Percentiles rank a stretch among this genome's conserved stretches.
phyloP scores from a whole-genome alignment of 1,140 invertebrate species.

The Chlorops oryzae region DNA sequence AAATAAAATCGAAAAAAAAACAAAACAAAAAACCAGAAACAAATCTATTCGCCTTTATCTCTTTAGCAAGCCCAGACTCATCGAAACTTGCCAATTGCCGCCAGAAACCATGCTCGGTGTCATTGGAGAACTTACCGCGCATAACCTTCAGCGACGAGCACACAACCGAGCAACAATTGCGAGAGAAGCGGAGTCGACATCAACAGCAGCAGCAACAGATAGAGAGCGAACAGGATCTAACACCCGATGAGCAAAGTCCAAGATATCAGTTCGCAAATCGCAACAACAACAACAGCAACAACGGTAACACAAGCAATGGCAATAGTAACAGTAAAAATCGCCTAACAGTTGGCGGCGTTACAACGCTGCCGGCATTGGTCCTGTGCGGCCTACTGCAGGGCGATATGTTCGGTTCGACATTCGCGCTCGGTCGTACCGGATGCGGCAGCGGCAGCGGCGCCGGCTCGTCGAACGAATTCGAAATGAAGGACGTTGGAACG shows the following conservation, averaged over 20 bases:
- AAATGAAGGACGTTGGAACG: not conserved
- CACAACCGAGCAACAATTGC: not conserved
- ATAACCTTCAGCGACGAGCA: not conserved
- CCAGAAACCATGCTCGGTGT: slow-evolving; percentile 2
- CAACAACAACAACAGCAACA: not conserved
- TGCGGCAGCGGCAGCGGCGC: not conserved
- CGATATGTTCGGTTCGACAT: slow-evolving; percentile 38
- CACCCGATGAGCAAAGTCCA: no score
- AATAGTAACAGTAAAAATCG: not conserved
- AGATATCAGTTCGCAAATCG: no score
- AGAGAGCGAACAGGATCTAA: no score
- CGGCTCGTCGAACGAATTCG: not conserved
- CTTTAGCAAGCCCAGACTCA: no score
- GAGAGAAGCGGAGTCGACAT: no score
- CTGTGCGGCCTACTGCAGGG: slow-evolving; percentile 40
- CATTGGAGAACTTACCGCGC: slow-evolving; percentile 3
- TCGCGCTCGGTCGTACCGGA: slow-evolving; percentile 23
- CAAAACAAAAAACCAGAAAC: no score
- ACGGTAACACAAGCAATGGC: slow-evolving; percentile 5
- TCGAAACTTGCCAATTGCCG: no score
- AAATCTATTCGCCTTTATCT: no score
- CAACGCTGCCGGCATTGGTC: slow-evolving; percentile 41
- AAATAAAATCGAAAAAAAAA: not conserved
- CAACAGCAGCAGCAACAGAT: no score
- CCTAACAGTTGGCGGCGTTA: slow-evolving; percentile 16